phyloP scores from a whole-genome alignment of 2,888 invertebrate genomes.

The Lordiphosa fenestrarum region DNA sequence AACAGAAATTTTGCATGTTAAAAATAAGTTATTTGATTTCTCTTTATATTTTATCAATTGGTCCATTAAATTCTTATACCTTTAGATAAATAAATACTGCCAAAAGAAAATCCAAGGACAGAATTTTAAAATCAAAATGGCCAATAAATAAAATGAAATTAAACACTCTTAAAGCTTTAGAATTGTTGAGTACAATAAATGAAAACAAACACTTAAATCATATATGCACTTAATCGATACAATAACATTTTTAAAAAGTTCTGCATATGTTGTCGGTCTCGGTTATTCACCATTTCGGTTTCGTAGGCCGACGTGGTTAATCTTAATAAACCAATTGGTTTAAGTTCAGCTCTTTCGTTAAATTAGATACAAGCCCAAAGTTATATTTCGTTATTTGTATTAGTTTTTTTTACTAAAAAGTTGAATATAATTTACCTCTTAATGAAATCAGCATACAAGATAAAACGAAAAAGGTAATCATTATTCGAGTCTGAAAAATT shows the following conservation, averaged over 20 bases:
- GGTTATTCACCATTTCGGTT: too few relatives aligned
- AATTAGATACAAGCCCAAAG: too few relatives aligned
- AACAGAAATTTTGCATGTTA: too few relatives aligned
- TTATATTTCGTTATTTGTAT: too few relatives aligned
- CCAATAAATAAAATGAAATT: conserved; percentile 2
- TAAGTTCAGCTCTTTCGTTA: neutral
- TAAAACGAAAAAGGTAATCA: neutral
- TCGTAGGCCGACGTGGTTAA: too few relatives aligned
- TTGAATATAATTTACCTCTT: neutral
- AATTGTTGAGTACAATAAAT: conserved; percentile 19
- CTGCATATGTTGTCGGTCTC: neutral
- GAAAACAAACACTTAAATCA: conserved; percentile 7
- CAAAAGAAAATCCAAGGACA: neutral
- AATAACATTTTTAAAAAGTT: neutral
- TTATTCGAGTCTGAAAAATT: neutral
- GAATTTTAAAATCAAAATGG: neutral
- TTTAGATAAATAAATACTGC: neutral
- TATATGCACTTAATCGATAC: neutral
- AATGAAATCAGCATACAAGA: neutral
- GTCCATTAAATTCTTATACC: too few relatives aligned
- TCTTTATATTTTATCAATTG: too few relatives aligned
- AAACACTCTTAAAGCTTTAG: conserved; percentile 15
- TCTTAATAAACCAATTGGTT: too few relatives aligned
- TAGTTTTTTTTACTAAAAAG: too few relatives aligned
- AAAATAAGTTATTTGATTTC: too few relatives aligned